Evolutionary conservation across 2,113 vertebrate species (phyloP), one percentile per base, ranked within the genome.

Genomic region (Mormoops blainvillei): DNA sequence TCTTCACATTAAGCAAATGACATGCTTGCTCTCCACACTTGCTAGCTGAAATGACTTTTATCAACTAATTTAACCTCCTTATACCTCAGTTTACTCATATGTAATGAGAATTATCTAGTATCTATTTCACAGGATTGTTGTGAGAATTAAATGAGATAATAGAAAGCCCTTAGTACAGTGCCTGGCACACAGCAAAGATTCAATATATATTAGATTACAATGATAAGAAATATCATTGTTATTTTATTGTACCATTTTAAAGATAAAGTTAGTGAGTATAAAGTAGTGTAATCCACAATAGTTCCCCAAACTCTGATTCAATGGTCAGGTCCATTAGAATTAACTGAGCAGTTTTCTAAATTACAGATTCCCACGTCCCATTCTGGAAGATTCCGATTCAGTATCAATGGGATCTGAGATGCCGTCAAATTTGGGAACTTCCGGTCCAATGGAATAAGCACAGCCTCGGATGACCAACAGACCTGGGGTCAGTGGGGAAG

Each of bases 301-400:
- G 20, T 85, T 93, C 14, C n/a, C 61, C 43, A 65, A 77, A 83
- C 16, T 85, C 58, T 77, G 48, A 77, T 67, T 50, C 67, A 92
- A 54, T 71, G 52, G 31, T n/a, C 41, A 67, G 61, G 33, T 18
- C 52, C 22, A 19, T 28, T 78, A 77, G 54, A 96, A 94, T 95
- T 89, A 65, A 58, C 38, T 70, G 8, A 76, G 58, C 14, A 78
- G 12, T 38, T 83, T 36, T 52, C 33, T 22, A 56, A 88, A 88
- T 6, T 24, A 67, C 10, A 81, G 56, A 95, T 56, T 52, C 70
- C 26, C 41, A n/a, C 77, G 26, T 33, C 24, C 67, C 77, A 43
- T 8, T 80, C 15, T 85, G 12, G 52, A 94, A 91, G 52, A 81
- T 73, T 93, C 86, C 56, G 86, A 95, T 77, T 94, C 65, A 73